Percentiles rank a stretch among this genome's conserved stretches.
Evolutionary conservation across 1,140 invertebrate genomes (phyloP).

Genomic region (Trichonephila inaurata): DNA sequence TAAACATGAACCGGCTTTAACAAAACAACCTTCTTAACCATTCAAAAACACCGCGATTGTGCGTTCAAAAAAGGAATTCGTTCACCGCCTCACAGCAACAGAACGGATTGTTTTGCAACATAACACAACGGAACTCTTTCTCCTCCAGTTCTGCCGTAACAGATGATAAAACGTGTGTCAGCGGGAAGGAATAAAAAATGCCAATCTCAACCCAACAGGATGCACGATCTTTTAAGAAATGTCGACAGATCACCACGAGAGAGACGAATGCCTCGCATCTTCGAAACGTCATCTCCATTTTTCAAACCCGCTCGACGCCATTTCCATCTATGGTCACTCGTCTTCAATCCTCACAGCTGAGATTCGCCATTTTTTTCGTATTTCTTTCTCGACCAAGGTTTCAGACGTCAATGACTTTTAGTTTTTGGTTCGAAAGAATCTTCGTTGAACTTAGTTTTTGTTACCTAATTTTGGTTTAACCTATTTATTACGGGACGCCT

Average conservation of each 20-base stretch:
- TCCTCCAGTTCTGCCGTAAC: neutral
- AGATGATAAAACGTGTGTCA: slow-evolving; percentile 26
- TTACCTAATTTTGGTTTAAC: neutral
- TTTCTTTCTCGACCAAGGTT: neutral
- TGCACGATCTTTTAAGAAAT: slow-evolving; percentile 13
- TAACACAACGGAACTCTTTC: neutral
- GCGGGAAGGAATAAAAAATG: slow-evolving; percentile 5
- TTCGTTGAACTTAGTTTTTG: neutral
- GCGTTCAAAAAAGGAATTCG: neutral
- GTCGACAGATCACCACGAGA: slow-evolving; percentile 13
- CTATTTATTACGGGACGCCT: neutral
- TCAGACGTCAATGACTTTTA: neutral
- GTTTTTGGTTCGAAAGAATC: neutral
- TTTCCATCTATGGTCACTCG: slow-evolving; percentile 34
- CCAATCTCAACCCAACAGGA: slow-evolving; percentile 20
- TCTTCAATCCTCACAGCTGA: neutral
- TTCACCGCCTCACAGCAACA: neutral
- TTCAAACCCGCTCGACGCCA: neutral
- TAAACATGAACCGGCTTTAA: neutral
- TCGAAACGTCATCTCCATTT: neutral
- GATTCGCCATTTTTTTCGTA: neutral
- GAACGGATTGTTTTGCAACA: neutral
- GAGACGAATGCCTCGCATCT: slow-evolving; percentile 23
- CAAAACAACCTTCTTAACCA: neutral
- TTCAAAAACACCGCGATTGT: neutral